Base-by-base conservation (phyloP, 2,888 invertebrate genomes). In the Ceriagrion tenellum region DNA sequence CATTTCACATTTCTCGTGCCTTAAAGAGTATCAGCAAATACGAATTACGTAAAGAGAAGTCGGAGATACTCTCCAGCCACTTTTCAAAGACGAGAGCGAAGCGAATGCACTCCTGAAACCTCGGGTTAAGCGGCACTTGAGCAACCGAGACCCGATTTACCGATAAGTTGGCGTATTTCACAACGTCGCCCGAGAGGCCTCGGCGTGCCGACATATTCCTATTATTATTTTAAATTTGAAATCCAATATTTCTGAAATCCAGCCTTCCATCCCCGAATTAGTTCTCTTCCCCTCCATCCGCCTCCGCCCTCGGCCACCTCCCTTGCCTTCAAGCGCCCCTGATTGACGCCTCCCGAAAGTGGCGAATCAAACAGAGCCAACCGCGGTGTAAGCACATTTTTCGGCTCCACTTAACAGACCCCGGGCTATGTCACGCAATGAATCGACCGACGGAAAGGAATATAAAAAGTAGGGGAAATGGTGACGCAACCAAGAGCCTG, bases 341-440 rank as follows among this genome's bases (percentile, higher is more conserved):
- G n/a, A 30, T 30, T 74, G 30, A 74, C 30, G 74, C 30, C n/a
- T n/a, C 16, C 74, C n/a, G 30, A 74, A 74, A 74, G 30, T 74
- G 74, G 74, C 74, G 74, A 30, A 74, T 74, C 74, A 74, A 74
- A 74, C 30, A 23, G 74, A n/a, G 74, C 74, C 16, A 74, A 30
- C 74, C 74, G 23, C 10, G 16, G n/a, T 30, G n/a, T n/a, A n/a
- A n/a, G n/a, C n/a, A n/a, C n/a, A 74, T 74, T 74, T 30, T 74
- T 10, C 74, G 74, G 74, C 30, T 74, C n/a, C 74, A 30, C 30
- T 74, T 74, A 74, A 74, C 30, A 30, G 74, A 30, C 74, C 30
- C 74, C 74, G 74, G 74, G 74, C 74, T 30, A 30, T 74, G 74
- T 74, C 74, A 74, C 74, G 74, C 74, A 74, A 74, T 74, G n/a